Evolutionary conservation across 2,888 invertebrate genomes (phyloP).

Genomic region (Stratiomys singularior): DNA sequence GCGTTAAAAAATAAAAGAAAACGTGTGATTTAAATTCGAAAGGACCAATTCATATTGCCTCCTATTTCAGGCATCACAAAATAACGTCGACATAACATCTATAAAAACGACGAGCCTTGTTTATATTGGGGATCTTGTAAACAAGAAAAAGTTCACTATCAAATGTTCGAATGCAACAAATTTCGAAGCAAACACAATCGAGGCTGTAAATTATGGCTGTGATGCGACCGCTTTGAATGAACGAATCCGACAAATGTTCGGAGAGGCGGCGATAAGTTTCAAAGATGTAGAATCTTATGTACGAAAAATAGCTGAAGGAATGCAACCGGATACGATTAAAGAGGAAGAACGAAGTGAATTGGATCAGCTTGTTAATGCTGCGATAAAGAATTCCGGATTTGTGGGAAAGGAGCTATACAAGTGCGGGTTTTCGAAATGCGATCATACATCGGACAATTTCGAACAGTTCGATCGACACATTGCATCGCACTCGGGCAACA

Average conservation of each 20-base stretch:
- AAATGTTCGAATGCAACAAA: background rate
- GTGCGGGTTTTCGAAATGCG: constrained; percentile 67
- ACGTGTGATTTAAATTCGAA: background rate
- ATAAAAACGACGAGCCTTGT: constrained; percentile 29
- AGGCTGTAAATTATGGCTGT: constrained; percentile 2
- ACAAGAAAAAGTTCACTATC: background rate
- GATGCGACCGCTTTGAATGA: constrained; percentile 11
- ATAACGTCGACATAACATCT: background rate
- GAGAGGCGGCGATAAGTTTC: constrained; percentile 14
- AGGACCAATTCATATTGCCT: background rate
- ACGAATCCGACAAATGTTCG: constrained; percentile 23
- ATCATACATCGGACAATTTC: constrained; percentile 60
- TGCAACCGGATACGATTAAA: constrained; percentile 15
- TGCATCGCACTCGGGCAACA: background rate
- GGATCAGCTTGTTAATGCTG: constrained; percentile 3
- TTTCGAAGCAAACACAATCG: background rate
- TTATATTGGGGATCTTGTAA: constrained; percentile 4
- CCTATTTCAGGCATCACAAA: constrained; percentile 1
- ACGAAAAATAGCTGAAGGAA: constrained; percentile 2
- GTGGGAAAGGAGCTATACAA: constrained; percentile 67
- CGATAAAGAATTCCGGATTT: constrained; percentile 55
- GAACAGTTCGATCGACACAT: constrained; percentile 64
- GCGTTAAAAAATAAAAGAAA: too few species aligned
- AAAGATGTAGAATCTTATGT: constrained; percentile 23
- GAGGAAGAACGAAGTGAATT: background rate